Evolutionary conservation across 2,113 vertebrate genomes (phyloP).

Genomic region (Columbina picui): DNA sequence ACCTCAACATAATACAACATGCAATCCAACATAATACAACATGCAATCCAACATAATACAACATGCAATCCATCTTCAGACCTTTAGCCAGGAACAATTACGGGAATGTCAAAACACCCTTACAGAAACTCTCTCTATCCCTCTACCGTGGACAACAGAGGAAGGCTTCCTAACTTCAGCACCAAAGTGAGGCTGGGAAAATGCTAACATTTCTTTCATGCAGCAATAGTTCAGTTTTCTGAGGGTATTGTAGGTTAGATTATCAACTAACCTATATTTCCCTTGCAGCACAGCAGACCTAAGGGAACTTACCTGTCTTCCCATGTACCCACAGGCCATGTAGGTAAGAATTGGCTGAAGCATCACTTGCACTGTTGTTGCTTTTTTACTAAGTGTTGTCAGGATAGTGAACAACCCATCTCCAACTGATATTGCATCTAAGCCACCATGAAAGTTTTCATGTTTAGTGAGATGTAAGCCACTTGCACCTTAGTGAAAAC

Average conservation of each 20-base stretch:
- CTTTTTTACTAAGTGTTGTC: conserved; percentile 96
- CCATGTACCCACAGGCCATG: conserved; percentile 99
- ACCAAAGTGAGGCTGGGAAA: not conserved
- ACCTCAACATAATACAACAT: not conserved
- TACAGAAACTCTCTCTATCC: not conserved
- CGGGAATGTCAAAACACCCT: not conserved
- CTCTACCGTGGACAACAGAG: rapidly evolving
- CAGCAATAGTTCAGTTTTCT: not conserved
- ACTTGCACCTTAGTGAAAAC: conserved; percentile 86
- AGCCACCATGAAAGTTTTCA: conserved; percentile 96
- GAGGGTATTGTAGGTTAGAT: not conserved
- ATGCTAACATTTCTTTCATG: not conserved
- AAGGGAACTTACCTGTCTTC: conserved; percentile 87
- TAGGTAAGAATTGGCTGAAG: conserved; percentile 98
- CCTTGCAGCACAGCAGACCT: not conserved
- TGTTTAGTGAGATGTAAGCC: conserved; percentile 98
- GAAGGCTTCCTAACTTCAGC: not conserved
- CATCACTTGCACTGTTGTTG: conserved; percentile 96
- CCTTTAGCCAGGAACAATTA: not conserved
- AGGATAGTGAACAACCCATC: conserved; percentile 97
- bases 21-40: not conserved
- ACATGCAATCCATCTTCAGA: not conserved
- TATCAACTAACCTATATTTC: not conserved
- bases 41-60: not conserved
- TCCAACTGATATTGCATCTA: conserved; percentile 97